phyloP scores from a whole-genome alignment of 2,888 invertebrate genomes.

The Drosophila imparisetae region DNA sequence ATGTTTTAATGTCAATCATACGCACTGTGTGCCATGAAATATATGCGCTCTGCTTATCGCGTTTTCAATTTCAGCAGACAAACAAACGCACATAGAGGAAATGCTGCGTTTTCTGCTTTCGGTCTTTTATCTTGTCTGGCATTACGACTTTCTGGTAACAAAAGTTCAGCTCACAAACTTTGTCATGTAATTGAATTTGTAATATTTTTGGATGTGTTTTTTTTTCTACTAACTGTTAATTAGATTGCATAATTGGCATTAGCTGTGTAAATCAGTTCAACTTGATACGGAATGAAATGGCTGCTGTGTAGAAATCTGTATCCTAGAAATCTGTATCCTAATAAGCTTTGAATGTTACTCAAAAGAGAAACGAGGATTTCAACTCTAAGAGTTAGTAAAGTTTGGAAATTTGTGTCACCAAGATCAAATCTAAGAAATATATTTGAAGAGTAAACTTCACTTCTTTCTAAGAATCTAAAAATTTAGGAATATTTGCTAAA shows the following conservation, averaged over 20 bases:
- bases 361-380: neutral
- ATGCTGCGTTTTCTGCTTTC: constrained; percentile 4
- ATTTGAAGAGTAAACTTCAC: neutral
- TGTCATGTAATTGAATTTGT: constrained; percentile 68
- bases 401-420: neutral
- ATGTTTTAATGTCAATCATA: constrained; percentile 79
- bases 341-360: neutral
- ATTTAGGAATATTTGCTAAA: neutral
- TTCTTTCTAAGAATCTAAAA: neutral
- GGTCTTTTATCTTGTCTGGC: constrained; percentile 8
- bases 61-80: constrained; percentile 52
- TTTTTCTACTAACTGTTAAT: constrained; percentile 34
- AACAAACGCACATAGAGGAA: neutral
- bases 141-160: constrained; percentile 5
- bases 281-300: neutral
- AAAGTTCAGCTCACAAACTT: constrained; percentile 46
- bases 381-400: neutral
- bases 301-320: constrained; percentile 6
- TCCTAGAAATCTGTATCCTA: neutral
- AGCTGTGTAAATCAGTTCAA: constrained; percentile 33
- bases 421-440: neutral
- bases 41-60: constrained; percentile 64
- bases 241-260: constrained; percentile 42
- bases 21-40: constrained; percentile 75
- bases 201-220: constrained; percentile 23